These are phyloP conservation scores for Parambassis ranga DNA, from an alignment of 2,797 vertebrate species.

Conservation along the genomic window DNA sequence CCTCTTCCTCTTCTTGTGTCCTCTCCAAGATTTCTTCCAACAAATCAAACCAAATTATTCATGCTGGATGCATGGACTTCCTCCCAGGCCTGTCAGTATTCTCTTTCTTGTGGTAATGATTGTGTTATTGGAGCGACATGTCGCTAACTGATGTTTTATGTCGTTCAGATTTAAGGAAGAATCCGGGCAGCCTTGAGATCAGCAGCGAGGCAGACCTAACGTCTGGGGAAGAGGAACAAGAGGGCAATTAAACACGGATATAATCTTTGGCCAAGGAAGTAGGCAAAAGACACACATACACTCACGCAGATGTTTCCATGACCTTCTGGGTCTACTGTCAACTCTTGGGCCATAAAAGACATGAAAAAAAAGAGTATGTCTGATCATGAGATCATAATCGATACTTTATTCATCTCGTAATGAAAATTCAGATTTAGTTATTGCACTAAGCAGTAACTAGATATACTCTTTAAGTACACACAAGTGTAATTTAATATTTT, in stretches of 20 bases:
- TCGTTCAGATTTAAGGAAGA: conserved; percentile 88
- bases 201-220: conserved; percentile 60
- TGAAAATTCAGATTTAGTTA: too few relatives aligned
- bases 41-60: conserved; percentile 84
- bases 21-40: conserved; percentile 79
- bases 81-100: conserved; percentile 77
- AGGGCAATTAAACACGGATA: conserved; percentile 58
- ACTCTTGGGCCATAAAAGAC: too few relatives aligned
- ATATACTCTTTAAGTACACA: too few relatives aligned
- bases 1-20: conserved; percentile 75
- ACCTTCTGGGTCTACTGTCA: too few relatives aligned
- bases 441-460: too few relatives aligned
- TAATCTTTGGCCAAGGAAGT: conserved; percentile 66
- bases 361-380: not conserved
- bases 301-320: not conserved
- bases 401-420: too few relatives aligned
- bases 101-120: conserved; percentile 79
- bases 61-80: conserved; percentile 73
- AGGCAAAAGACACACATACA: conserved; percentile 41
- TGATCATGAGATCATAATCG: not conserved
- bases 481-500: too few relatives aligned
- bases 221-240: conserved; percentile 56
- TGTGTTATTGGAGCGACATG: conserved; percentile 63
- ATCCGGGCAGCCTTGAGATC: conserved; percentile 66
- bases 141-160: conserved; percentile 74